phyloP scores from a whole-genome alignment of 2,888 invertebrate species.

The Apodemia mormo region DNA sequence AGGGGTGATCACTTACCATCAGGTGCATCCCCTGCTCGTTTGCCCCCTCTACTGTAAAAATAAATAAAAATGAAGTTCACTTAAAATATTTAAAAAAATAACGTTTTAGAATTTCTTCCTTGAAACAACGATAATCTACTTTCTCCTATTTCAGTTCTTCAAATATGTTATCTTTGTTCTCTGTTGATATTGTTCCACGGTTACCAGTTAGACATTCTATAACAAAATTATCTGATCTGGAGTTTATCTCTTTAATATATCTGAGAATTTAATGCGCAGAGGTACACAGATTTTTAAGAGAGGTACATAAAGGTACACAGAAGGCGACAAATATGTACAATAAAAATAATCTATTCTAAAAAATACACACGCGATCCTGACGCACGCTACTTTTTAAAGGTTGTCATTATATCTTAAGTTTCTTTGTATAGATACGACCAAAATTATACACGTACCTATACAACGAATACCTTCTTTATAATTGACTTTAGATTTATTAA shows the following conservation, averaged over 20 bases:
- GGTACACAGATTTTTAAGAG: too few relatives aligned
- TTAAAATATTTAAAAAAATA: background rate
- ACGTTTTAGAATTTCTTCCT: background rate
- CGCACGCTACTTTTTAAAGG: background rate
- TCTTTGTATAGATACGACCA: background rate
- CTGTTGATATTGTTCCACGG: conserved; percentile 1
- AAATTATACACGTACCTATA: background rate
- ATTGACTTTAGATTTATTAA: too few relatives aligned
- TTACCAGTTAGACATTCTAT: background rate
- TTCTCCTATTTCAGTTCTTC: background rate
- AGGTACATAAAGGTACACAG: too few relatives aligned
- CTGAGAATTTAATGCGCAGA: background rate
- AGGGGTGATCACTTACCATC: too few relatives aligned
- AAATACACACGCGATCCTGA: too few relatives aligned
- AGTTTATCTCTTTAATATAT: background rate
- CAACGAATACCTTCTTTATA: too few relatives aligned
- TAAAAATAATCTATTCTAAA: too few relatives aligned
- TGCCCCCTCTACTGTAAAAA: too few relatives aligned
- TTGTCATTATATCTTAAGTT: background rate
- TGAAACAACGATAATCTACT: background rate
- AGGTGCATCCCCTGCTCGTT: too few relatives aligned
- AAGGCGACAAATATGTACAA: too few relatives aligned
- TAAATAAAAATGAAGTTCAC: background rate
- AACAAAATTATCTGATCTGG: conserved; percentile 2
- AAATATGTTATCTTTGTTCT: background rate